Evolutionary conservation across 2,888 invertebrate species (phyloP), one percentile per base, ranked within the genome.

Genomic region (Beris chalybata): DNA sequence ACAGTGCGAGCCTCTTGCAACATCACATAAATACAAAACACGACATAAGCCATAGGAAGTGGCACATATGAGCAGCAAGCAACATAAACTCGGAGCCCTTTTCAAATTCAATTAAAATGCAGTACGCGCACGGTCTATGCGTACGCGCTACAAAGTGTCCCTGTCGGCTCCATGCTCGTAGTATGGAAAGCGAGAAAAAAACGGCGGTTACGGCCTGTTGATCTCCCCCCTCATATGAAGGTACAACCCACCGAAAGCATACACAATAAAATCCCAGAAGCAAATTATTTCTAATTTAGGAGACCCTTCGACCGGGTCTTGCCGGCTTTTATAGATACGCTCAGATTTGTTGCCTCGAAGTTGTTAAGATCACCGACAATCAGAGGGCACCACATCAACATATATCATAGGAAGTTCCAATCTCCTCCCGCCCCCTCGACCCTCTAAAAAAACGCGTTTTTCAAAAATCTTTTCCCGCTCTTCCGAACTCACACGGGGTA

Each of bases 261-360:
- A 56, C 43, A 58, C 58, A 58, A 58, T 58, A 30, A 58, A 58
- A 47, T 47, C 58, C 32, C 58, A 58, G 43, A 58, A 30, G 58
- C 47, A 58, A 58, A 58, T 58, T 58, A 48, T 45, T 44, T 58
- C 47, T 58, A 58, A 58, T 58, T 58, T 58, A 58, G 45, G 58
- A 47, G 48, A 45, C 48, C 45, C 58, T 58, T 47, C 48, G 13
- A 31, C 15, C 30, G 29, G 45, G 45, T 58, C 47, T 58, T 38
- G 38, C 9, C 22, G 22, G 38, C 38, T 38, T 48, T 22, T 15
- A 4, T 11, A 22, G 5, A 22, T 48, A 38, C 38, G 38, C 5
- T 38, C 38, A 9, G 38, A 5, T 38, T 38, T 38, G 38, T 38
- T 38, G 38, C 38, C 9, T 38, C 45, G 45, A 45, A 45, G 11